A percentile compares a stretch with the other conserved stretches of the same genome.
Evolutionary conservation across 2,888 invertebrate species (phyloP).

Genomic region (Esperia sulphurella): DNA sequence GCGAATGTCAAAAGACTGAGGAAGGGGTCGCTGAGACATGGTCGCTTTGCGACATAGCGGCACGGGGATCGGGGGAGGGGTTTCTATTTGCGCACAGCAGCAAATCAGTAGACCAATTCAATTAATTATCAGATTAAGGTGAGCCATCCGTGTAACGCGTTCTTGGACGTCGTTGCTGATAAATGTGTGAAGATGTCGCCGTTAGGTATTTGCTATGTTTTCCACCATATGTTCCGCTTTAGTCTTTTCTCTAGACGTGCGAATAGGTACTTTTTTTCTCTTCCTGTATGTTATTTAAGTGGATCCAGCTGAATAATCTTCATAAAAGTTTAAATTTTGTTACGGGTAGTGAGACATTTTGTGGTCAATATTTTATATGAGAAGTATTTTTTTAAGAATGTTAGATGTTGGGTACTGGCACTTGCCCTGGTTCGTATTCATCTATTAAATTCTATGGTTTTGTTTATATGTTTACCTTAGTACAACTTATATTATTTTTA

Average conservation of each 20-base stretch:
- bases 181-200: constrained; percentile 45
- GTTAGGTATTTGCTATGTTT: constrained; percentile 35
- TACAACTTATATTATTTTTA: too few relatives aligned
- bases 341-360: too few relatives aligned
- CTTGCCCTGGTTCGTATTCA: too few relatives aligned
- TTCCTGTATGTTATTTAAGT: too few relatives aligned
- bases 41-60: constrained; percentile 35
- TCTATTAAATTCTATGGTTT: too few relatives aligned
- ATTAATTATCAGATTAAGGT: constrained; percentile 80
- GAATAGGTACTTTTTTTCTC: background rate
- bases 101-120: constrained; percentile 76
- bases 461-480: too few relatives aligned
- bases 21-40: constrained; percentile 55
- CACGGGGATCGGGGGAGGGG: constrained; percentile 36
- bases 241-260: background rate
- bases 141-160: constrained; percentile 62
- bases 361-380: too few relatives aligned
- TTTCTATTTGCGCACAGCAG: constrained; percentile 71
- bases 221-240: constrained; percentile 6
- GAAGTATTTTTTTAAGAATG: too few relatives aligned
- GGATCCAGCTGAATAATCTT: too few relatives aligned
- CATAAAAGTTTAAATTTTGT: too few relatives aligned
- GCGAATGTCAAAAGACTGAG: constrained; percentile 77
- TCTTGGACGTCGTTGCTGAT: constrained; percentile 54
- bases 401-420: too few relatives aligned